Evolutionary conservation across 1,140 invertebrate genomes (phyloP), one percentile per base, ranked within the genome.

Genomic region (Drosophila guanche): DNA sequence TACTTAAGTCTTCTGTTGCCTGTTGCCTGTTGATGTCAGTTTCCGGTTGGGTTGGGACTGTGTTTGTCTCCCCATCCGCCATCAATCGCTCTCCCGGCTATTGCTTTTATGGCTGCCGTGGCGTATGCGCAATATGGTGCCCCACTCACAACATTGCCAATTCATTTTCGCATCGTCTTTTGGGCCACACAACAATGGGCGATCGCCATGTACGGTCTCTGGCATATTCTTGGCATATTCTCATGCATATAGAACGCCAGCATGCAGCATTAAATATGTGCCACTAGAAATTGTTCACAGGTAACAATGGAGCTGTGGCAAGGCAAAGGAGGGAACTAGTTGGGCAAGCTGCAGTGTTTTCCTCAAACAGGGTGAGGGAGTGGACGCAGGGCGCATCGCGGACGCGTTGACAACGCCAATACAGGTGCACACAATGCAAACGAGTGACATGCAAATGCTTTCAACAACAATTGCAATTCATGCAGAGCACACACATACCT

Each of bases 361-460:
- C 16, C 5, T 14, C 23, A 33, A 40, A 5, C 12, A 23, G 8
- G 22, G 20, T 8, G 20, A 14, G 8, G 1, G n/a, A 5, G 6
- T 29, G 47, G 42, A 10, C 4, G 22, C 23, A 14, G 27, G 14
- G 43, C 33, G 61, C 16, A 41, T 14, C 55, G 68, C 50, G 69
- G 58, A 61, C 73, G 61, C 73, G 58, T 75, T 81, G 81, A 88
- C 81, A 86, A 81, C 70, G 65, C 77, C 81, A 86, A 88, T 88
- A 81, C 81, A 86, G 81, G 81, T 86, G 81, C 58, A 55, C 83
- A 74, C 77, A 81, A 81, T 88, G 78, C 77, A 75, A 81, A 79
- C 75, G 83, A 88, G 70, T 83, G 83, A 88, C 83, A 89, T 88
- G 83, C 84, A 88, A 88, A 89, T 88, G 83, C 83, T 88, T 88